Conservation (phyloP, 2,888 invertebrate genomes). For the Nemotelus pantherinus region DNA sequence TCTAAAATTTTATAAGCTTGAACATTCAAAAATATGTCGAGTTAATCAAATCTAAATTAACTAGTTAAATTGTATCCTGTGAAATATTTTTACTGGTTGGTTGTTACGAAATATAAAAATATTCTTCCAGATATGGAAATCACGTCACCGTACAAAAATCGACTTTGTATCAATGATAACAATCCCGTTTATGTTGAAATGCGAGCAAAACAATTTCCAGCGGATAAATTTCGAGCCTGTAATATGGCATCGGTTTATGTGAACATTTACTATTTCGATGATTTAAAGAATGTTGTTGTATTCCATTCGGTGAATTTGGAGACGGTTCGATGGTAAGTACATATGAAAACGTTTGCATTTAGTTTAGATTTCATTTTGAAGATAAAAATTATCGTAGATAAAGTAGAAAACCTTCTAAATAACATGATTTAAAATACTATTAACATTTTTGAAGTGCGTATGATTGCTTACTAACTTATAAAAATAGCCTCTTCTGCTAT, state of each 20-base stretch:
- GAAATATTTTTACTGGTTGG: too few species aligned
- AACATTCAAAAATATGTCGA: too few species aligned
- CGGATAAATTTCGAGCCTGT: slow-evolving; percentile 58
- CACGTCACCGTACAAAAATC: slow-evolving; percentile 58
- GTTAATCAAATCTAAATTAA: too few species aligned
- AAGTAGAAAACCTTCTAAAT: neutral
- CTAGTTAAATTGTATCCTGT: too few species aligned
- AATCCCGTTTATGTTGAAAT: slow-evolving; percentile 63
- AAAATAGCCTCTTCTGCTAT: too few species aligned
- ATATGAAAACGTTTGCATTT: neutral
- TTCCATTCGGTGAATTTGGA: slow-evolving; percentile 62
- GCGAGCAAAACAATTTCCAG: slow-evolving; percentile 58
- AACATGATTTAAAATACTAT: too few species aligned
- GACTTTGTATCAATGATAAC: slow-evolving; percentile 61
- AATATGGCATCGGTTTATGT: slow-evolving; percentile 61
- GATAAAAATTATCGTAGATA: neutral
- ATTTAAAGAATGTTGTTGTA: slow-evolving; percentile 59
- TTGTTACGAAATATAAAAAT: too few species aligned
- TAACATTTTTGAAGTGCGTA: too few species aligned
- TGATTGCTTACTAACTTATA: too few species aligned
- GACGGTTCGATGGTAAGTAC: slow-evolving; percentile 59
- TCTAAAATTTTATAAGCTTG: too few species aligned
- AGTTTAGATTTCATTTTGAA: neutral
- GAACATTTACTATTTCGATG: slow-evolving; percentile 62
- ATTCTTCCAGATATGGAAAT: slow-evolving; percentile 59